Percentiles rank a stretch among this genome's conserved stretches.
Conservation (phyloP, 2,888 invertebrate genomes). For the Dryomyza anilis region DNA sequence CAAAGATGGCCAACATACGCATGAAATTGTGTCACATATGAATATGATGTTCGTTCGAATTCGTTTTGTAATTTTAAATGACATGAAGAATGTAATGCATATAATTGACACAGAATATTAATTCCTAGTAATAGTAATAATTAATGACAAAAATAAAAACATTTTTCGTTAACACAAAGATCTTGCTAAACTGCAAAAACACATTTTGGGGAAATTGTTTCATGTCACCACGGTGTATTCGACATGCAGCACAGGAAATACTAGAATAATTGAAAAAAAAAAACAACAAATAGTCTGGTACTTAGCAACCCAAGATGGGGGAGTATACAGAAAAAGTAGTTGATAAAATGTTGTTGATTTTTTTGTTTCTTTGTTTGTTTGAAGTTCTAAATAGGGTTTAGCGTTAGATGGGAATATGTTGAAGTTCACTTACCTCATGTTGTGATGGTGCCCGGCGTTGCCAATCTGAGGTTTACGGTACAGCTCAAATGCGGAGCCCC, state of each 20-base stretch:
- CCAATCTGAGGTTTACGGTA: slow-evolving; percentile 83
- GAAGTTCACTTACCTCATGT: slow-evolving; percentile 69
- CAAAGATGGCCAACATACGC: slow-evolving; percentile 47
- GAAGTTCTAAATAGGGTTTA: background rate
- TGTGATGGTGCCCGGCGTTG: slow-evolving; percentile 71
- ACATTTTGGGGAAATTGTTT: background rate
- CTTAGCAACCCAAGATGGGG: too few relatives aligned
- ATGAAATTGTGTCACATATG: slow-evolving; percentile 38
- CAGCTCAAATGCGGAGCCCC: slow-evolving; percentile 93
- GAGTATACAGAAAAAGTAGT: too few relatives aligned
- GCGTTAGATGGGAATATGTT: too few relatives aligned
- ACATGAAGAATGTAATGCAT: slow-evolving; percentile 11
- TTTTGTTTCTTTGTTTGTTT: background rate
- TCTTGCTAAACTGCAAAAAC: too few relatives aligned
- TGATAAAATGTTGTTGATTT: background rate
- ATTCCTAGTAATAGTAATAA: slow-evolving; percentile 23
- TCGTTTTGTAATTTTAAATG: slow-evolving; percentile 15
- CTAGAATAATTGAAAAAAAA: too few relatives aligned
- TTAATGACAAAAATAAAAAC: slow-evolving; percentile 56
- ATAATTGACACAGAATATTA: background rate
- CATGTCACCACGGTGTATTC: background rate
- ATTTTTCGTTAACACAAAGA: slow-evolving; percentile 59
- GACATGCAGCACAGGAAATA: slow-evolving; percentile 10
- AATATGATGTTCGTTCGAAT: slow-evolving; percentile 5
- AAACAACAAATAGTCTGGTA: background rate